These are phyloP conservation scores for Enoplolaimus lenunculus DNA, from an alignment of 2,888 invertebrate species.

Conservation along the genomic window DNA sequence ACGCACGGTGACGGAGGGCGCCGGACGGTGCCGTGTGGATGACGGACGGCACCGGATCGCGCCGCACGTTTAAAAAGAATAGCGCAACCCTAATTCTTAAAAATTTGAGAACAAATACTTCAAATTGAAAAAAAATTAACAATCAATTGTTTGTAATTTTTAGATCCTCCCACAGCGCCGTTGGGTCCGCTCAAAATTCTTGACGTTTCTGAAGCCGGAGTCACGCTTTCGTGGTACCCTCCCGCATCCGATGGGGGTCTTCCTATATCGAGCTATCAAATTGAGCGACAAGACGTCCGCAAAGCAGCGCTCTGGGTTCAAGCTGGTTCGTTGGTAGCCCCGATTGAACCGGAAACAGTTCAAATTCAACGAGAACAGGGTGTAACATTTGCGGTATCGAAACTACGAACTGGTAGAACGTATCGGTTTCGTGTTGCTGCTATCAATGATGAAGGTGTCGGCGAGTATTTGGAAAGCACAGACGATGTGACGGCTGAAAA, in stretches of 20 bases:
- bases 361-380: background rate
- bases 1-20: no score
- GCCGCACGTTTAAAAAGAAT: no score
- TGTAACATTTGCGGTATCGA: background rate
- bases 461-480: constrained; percentile 42
- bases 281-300: constrained; percentile 18
- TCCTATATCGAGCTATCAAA: constrained; percentile 16
- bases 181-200: constrained; percentile 12
- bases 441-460: constrained; percentile 64
- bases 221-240: constrained; percentile 37
- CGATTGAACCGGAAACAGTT: no score
- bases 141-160: no score
- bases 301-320: constrained; percentile 15
- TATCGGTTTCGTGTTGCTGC: constrained; percentile 73
- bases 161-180: constrained; percentile 20
- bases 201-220: background rate
- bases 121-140: no score
- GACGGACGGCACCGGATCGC: no score
- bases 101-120: no score
- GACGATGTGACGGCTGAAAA: constrained; percentile 17
- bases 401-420: constrained; percentile 32
- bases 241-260: constrained; percentile 31
- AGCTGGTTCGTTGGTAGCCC: constrained; percentile 5
- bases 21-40: no score
- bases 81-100: no score